These are phyloP conservation scores for Decapterus maruadsi DNA, from an alignment of 2,797 vertebrate species.

Conservation along the genomic window DNA sequence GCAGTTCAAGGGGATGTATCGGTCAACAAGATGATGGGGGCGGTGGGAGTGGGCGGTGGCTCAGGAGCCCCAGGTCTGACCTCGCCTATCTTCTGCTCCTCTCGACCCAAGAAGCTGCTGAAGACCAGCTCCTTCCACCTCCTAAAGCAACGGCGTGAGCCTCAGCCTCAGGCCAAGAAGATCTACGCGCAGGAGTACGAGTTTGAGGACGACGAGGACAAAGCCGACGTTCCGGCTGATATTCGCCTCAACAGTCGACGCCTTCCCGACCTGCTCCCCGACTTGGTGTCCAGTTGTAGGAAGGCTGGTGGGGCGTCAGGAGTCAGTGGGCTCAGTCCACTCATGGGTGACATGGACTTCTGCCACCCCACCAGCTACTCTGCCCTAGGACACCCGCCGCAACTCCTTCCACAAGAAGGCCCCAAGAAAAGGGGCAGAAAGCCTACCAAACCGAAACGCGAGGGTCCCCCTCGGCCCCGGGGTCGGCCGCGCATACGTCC, in stretches of 20 bases:
- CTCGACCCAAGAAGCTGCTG: conserved; percentile 93
- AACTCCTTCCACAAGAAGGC: conserved; percentile 79
- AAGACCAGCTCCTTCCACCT: conserved; percentile 94
- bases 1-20: conserved; percentile 71
- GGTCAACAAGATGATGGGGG: conserved; percentile 81
- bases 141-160: conserved; percentile 90
- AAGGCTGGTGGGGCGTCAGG: conserved; percentile 75
- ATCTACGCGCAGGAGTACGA: conserved; percentile 94
- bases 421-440: conserved; percentile 94
- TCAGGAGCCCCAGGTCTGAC: conserved; percentile 81
- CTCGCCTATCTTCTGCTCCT: conserved; percentile 92
- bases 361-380: conserved; percentile 82
- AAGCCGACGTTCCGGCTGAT: conserved; percentile 91
- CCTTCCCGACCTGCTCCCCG: conserved; percentile 88
- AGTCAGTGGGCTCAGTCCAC: conserved; percentile 85
- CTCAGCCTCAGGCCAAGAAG: conserved; percentile 87
- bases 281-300: conserved; percentile 94
- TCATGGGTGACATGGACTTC: conserved; percentile 92
- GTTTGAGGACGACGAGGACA: conserved; percentile 93
- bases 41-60: conserved; percentile 65
- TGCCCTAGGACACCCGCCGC: conserved; percentile 79
- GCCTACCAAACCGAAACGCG: conserved; percentile 93
- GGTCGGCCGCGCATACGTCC: conserved; percentile 93
- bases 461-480: conserved; percentile 91
- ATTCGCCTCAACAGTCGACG: conserved; percentile 93